These are phyloP conservation scores for Misgurnus anguillicaudatus DNA, from an alignment of 2,113 vertebrate species.

Conservation along the genomic window DNA sequence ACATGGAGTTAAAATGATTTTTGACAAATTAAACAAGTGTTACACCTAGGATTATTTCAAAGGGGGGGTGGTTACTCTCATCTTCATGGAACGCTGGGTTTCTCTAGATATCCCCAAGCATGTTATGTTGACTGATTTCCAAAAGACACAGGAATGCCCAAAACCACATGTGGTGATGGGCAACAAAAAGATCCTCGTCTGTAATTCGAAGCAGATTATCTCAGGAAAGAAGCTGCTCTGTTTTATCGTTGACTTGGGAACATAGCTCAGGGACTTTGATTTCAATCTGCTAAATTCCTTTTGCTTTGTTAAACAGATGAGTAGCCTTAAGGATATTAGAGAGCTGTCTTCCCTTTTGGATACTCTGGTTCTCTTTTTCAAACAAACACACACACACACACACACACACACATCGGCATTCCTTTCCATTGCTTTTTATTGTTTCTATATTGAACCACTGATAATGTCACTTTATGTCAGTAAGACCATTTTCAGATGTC, in stretches of 20 bases:
- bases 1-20: constrained; percentile 11
- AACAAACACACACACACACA: not conserved
- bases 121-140: constrained; percentile 40
- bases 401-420: too few species aligned
- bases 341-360: constrained; percentile 26
- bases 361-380: constrained; percentile 22
- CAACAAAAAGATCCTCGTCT: constrained; percentile 36
- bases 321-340: constrained; percentile 41
- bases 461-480: too few species aligned
- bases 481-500: too few species aligned
- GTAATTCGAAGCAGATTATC: constrained; percentile 47
- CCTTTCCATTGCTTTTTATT: not conserved
- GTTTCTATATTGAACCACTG: not conserved
- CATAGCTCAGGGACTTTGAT: constrained; percentile 50
- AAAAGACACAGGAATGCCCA: constrained; percentile 39
- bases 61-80: constrained; percentile 14
- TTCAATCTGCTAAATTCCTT: constrained; percentile 52
- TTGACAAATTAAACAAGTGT: constrained; percentile 3
- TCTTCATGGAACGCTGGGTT: constrained; percentile 31
- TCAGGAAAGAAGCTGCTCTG: constrained; percentile 30
- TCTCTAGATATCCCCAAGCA: constrained; percentile 46
- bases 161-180: constrained; percentile 41
- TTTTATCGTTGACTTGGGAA: constrained; percentile 33
- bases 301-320: constrained; percentile 45
- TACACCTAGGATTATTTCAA: not conserved